Percentiles rank a stretch among this genome's conserved stretches.
Evolutionary conservation across 2,888 invertebrate genomes (phyloP).

Genomic region (Griposia aprilina): DNA sequence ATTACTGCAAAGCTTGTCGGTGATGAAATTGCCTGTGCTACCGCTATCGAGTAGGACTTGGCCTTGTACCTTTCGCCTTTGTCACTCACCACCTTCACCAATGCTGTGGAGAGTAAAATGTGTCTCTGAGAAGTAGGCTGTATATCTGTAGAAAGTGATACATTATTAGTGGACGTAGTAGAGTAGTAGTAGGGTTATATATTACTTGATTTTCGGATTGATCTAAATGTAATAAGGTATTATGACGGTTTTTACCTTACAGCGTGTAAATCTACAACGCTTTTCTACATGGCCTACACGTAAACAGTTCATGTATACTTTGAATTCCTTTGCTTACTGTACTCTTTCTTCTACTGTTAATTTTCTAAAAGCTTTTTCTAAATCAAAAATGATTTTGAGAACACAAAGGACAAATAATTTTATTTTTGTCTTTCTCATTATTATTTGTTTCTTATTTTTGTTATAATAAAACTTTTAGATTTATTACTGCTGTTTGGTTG

Average conservation of each 20-base stretch:
- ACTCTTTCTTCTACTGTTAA: conserved; percentile 6
- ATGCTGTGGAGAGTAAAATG: conserved; percentile 1
- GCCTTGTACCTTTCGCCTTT: conserved; percentile 3
- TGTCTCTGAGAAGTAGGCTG: neutral
- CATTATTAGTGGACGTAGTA: neutral
- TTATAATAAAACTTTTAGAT: conserved; percentile 14
- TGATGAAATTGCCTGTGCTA: conserved; percentile 4
- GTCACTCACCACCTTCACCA: conserved; percentile 11
- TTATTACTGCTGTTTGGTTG: conserved; percentile 5
- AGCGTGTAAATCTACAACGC: conserved; percentile 18
- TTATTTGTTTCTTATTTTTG: neutral
- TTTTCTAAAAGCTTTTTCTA: neutral
- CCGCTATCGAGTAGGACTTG: neutral
- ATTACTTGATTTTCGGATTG: neutral
- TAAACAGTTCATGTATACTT: conserved; percentile 12
- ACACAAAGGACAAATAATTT: conserved; percentile 5
- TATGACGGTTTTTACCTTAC: conserved; percentile 12
- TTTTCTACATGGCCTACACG: conserved; percentile 11
- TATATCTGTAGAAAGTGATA: neutral
- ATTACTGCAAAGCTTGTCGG: too few relatives aligned
- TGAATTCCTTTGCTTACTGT: conserved; percentile 3
- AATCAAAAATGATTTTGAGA: conserved; percentile 9
- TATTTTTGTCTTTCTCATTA: neutral
- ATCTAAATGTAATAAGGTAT: conserved; percentile 9
- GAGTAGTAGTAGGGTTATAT: too few relatives aligned